Evolutionary conservation across 1,140 invertebrate genomes (phyloP).

Genomic region (Drosophila prosaltans): DNA sequence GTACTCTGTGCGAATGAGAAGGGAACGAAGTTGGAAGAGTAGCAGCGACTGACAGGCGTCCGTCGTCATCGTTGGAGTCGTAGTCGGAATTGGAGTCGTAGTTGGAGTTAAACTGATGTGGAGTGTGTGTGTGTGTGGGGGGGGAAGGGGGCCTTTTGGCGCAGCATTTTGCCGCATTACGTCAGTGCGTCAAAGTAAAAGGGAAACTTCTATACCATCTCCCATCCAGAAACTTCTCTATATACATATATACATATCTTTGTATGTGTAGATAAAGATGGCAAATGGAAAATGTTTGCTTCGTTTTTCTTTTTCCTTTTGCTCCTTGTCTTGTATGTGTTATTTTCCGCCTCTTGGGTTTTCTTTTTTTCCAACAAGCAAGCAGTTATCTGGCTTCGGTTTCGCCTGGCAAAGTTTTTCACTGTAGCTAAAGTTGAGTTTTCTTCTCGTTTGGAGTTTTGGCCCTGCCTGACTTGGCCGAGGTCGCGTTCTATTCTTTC

Average conservation of each 20-base stretch:
- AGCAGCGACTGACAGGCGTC: conserved; percentile 2
- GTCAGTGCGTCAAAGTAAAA: conserved; percentile 74
- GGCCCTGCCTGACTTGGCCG: conserved; percentile 55
- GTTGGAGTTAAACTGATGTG: not conserved
- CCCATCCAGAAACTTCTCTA: not conserved
- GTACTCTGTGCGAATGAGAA: conserved; percentile 18
- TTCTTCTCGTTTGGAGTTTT: conserved; percentile 44
- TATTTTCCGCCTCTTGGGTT: conserved; percentile 67
- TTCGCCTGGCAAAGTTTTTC: conserved; percentile 13
- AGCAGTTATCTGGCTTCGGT: conserved; percentile 69
- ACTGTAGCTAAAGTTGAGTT: conserved; percentile 17
- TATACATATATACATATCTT: no score
- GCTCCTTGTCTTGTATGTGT: conserved; percentile 32
- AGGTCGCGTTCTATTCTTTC: conserved; percentile 48
- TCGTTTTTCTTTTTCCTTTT: conserved; percentile 59
- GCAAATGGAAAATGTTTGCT: conserved; percentile 29
- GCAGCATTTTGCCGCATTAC: conserved; percentile 74
- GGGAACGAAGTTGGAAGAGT: not conserved
- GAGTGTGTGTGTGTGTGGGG: no score
- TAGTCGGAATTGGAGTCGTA: conserved; percentile 21
- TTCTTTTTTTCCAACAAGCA: conserved; percentile 43
- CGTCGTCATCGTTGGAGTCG: conserved; percentile 5
- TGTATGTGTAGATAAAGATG: conserved; percentile 6
- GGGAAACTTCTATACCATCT: conserved; percentile 51
- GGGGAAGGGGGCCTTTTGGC: conserved; percentile 37